Evolutionary conservation across 2,113 vertebrate genomes (phyloP), one percentile per base, ranked within the genome.

Genomic region (Lipophrys pholis): DNA sequence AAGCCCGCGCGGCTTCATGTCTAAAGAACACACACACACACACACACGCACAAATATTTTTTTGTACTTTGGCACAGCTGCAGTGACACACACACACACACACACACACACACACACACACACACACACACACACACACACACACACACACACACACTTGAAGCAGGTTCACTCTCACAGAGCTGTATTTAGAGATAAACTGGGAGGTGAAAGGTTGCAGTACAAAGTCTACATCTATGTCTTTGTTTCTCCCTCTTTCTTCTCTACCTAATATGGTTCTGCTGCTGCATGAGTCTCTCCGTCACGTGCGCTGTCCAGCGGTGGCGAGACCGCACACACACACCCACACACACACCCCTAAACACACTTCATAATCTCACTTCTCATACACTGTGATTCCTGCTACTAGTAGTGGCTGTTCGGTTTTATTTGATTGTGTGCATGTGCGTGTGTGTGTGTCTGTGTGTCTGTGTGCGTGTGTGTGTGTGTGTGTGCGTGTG

Each of bases 191-290:
- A 66, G 59, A 84, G 83, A 89, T 85, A 86, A 89, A 80, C 59
- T 43, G 40, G 76, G 50, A 71, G 76, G 81, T 86, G 69, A 82
- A 55, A 87, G 83, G 70, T 84, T 1, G 7, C 3, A 35, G 76
- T 66, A 39, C 79, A 84, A 89, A 82, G 87, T 86, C 81, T 75
- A 0, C 6, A 35, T 70, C 73, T 40, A 41, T 6, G 6, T 53
- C 71, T 80, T 71, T 84, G 48, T 68, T 35, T 69, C 56, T 74
- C 54, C 78, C 68, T 58, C 60, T 78, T 38, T 81, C 63, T 84
- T 38, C 69, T 69, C 73, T 84, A 71, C 87, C 89, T 82, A 85
- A 87, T 90, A 87, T 84, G 89, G 86, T 56, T 64, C 46, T 73
- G 66, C 80, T 79, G 78, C 71, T 69, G 78, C 85, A 69, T 56